phyloP scores from a whole-genome alignment of 2,797 vertebrate genomes.

The Enteromius anoplus region DNA sequence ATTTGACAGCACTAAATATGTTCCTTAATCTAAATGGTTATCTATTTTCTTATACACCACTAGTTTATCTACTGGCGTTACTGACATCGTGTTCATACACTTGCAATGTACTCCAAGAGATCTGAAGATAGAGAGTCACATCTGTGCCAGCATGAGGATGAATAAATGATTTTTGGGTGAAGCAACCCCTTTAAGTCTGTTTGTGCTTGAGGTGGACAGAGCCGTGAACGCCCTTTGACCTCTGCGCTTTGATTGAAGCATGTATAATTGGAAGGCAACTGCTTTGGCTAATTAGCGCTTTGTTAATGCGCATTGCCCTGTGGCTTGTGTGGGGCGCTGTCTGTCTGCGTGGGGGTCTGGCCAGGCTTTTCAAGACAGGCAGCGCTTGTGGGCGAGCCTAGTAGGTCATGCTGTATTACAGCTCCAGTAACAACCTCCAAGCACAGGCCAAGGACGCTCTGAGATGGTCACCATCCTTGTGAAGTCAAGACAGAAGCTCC shows the following conservation, averaged over 20 bases:
- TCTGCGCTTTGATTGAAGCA: slow-evolving; percentile 74
- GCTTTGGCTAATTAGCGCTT: slow-evolving; percentile 78
- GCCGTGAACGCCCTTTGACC: slow-evolving; percentile 70
- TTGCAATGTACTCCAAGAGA: neutral
- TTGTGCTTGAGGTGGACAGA: slow-evolving; percentile 42
- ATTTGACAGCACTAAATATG: neutral
- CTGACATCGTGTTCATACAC: neutral
- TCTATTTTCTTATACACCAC: neutral
- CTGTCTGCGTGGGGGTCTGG: slow-evolving; percentile 41
- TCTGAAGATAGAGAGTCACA: neutral
- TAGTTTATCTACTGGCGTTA: neutral
- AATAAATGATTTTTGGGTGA: neutral
- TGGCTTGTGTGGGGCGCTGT: slow-evolving; percentile 44
- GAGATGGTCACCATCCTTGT: slow-evolving; percentile 27
- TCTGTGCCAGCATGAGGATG: neutral
- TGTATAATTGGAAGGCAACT: slow-evolving; percentile 78
- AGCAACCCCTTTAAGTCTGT: neutral
- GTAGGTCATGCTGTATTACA: slow-evolving; percentile 20
- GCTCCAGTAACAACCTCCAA: slow-evolving; percentile 25
- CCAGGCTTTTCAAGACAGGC: slow-evolving; percentile 16
- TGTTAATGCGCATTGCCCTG: slow-evolving; percentile 71
- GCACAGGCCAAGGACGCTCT: slow-evolving; percentile 20
- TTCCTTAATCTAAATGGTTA: neutral
- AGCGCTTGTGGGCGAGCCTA: slow-evolving; percentile 34
- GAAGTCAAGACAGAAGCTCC: neutral